phyloP scores from a whole-genome alignment of 2,113 vertebrate species.

The Salvelinus fontinalis region DNA sequence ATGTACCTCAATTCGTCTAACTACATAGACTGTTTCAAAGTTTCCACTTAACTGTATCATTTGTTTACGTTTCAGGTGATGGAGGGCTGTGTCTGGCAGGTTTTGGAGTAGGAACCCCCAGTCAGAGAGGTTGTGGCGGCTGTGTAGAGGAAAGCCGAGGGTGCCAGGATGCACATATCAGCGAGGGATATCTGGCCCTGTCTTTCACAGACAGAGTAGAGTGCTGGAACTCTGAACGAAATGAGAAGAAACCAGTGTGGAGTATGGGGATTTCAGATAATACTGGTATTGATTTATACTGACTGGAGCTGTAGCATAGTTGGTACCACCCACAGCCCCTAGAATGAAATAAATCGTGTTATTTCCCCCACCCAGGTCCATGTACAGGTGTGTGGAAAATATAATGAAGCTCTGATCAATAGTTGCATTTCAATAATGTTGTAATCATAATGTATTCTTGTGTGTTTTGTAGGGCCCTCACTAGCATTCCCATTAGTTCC shows the following conservation, averaged over 20 bases:
- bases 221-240: constrained; percentile 62
- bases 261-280: constrained; percentile 41
- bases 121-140: neutral
- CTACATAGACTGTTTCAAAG: no score
- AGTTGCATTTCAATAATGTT: neutral
- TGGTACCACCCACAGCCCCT: no score
- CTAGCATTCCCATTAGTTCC: constrained; percentile 79
- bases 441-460: neutral
- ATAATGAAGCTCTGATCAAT: neutral
- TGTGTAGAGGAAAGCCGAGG: constrained; percentile 35
- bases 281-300: constrained; percentile 44
- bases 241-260: constrained; percentile 67
- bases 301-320: neutral
- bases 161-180: constrained; percentile 75
- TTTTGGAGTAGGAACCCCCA: constrained; percentile 31
- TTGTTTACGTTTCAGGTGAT: constrained; percentile 35
- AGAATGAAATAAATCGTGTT: no score
- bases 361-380: no score
- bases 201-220: constrained; percentile 65
- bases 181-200: constrained; percentile 74
- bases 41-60: no score
- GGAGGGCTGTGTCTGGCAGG: constrained; percentile 64
- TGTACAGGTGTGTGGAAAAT: neutral
- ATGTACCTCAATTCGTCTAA: neutral
- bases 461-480: constrained; percentile 32